These are phyloP conservation scores for Lordiphosa stackelbergi DNA, from an alignment of 1,140 invertebrate genomes.

Conservation along the genomic window DNA sequence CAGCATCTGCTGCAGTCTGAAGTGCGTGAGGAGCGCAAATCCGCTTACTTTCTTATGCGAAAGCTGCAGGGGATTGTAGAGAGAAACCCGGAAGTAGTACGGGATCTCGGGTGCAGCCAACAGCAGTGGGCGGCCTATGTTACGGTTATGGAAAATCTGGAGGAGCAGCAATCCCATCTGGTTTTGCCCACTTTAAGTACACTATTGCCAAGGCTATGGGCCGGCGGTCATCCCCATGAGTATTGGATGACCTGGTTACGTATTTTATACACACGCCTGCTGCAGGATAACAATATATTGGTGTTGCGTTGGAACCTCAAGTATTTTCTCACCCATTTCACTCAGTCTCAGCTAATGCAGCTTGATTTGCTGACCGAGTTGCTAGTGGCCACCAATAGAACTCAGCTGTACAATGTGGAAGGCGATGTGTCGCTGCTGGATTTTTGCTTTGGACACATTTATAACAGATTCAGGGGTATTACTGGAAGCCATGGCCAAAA, in stretches of 20 bases:
- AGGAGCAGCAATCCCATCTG: constrained; percentile 82
- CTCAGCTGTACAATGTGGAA: constrained; percentile 55
- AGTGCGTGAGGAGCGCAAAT: constrained; percentile 43
- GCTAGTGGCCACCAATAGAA: constrained; percentile 53
- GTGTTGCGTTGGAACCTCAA: constrained; percentile 77
- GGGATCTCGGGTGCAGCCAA: constrained; percentile 8
- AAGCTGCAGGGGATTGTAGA: constrained; percentile 29
- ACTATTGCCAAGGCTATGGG: constrained; percentile 55
- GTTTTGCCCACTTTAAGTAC: constrained; percentile 78
- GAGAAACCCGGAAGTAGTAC: neutral
- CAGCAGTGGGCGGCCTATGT: constrained; percentile 51
- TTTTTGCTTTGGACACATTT: constrained; percentile 14
- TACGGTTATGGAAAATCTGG: constrained; percentile 79
- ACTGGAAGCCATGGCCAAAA: constrained; percentile 25
- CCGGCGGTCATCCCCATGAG: neutral
- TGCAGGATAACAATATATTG: constrained; percentile 77
- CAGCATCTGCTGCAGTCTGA: constrained; percentile 42
- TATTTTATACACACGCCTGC: constrained; percentile 76
- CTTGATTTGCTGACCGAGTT: constrained; percentile 42
- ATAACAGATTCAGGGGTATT: constrained; percentile 13
- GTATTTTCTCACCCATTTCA: constrained; percentile 41
- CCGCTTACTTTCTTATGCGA: constrained; percentile 50
- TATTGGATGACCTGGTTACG: constrained; percentile 73
- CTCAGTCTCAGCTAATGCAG: constrained; percentile 14
- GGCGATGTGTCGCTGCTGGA: constrained; percentile 19